A percentile compares a stretch with the other conserved stretches of the same genome.
Evolutionary conservation across 2,113 vertebrate species (phyloP).

Genomic region (human (Homo sapiens)): GRCh38 chr11:96818501-96819000

Average conservation of each 20-base stretch:
- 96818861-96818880: background rate
- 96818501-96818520: slow-evolving; percentile 77
- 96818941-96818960: slow-evolving; percentile 47
- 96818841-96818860: background rate
- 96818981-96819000: slow-evolving; percentile 49
- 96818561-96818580: slow-evolving; percentile 69
- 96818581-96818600: slow-evolving; percentile 56
- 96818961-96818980: background rate
- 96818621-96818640: background rate
- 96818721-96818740: background rate
- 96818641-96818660: background rate
- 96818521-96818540: slow-evolving; percentile 63
- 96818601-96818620: background rate
- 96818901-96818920: background rate
- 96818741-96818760: background rate
- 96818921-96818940: slow-evolving; percentile 5
- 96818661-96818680: background rate
- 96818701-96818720: fast-evolving
- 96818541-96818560: slow-evolving; percentile 71
- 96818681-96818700: background rate
- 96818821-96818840: background rate
- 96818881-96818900: background rate
- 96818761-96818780: background rate
- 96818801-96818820: background rate
- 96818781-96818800: background rate